phyloP scores from a whole-genome alignment of 23 tunicate genomes.

The Trididemnum clinides region DNA sequence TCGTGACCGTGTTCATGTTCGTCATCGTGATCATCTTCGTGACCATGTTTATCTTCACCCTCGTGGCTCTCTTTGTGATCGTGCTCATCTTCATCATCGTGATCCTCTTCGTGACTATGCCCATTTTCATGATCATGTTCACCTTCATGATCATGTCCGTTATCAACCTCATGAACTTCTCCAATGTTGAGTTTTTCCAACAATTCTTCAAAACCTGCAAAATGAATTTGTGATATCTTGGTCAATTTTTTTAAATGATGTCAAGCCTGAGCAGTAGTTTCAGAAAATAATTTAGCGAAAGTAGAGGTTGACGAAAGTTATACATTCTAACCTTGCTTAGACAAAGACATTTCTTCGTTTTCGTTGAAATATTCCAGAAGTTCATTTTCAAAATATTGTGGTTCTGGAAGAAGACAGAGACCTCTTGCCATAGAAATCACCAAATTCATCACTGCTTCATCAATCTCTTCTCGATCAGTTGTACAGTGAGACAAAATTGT shows the following conservation, averaged over 20 bases:
- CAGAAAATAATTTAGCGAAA: too few relatives aligned
- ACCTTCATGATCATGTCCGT: neutral
- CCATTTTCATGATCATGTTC: neutral
- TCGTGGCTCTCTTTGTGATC: neutral
- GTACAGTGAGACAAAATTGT: neutral
- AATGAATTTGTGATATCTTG: neutral
- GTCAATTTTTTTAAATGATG: neutral
- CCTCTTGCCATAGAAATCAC: neutral
- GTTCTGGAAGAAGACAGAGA: constrained; percentile 10
- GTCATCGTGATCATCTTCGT: constrained; percentile 5
- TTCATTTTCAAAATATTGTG: neutral
- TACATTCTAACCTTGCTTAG: too few relatives aligned
- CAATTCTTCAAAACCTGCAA: constrained; percentile 21
- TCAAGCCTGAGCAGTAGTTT: too few relatives aligned
- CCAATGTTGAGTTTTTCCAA: constrained; percentile 28
- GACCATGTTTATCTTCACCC: neutral
- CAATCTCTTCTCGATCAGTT: neutral
- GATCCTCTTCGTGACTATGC: constrained; percentile 13
- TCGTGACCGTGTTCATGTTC: constrained; percentile 2
- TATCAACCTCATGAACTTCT: neutral
- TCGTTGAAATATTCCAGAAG: neutral
- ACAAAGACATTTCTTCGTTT: neutral
- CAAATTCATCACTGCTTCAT: neutral
- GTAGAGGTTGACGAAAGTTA: too few relatives aligned
- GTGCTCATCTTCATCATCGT: constrained; percentile 8